These are phyloP conservation scores for Microtus oregoni DNA, from an alignment of 2,113 vertebrate species.

Conservation along the genomic window DNA sequence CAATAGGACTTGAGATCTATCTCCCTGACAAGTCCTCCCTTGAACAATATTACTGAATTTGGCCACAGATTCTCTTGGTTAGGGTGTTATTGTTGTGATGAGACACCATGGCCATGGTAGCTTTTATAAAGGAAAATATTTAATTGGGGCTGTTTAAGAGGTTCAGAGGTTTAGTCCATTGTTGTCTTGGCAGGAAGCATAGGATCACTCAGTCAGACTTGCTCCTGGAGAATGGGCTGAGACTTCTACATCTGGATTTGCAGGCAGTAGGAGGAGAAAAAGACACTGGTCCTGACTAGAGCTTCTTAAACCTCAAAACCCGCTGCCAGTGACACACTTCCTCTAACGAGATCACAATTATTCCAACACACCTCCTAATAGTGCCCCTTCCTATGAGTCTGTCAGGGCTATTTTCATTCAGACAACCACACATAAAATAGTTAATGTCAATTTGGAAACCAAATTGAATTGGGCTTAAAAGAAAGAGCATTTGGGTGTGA, in stretches of 20 bases:
- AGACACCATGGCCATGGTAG: background rate
- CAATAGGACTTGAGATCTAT: constrained; percentile 32
- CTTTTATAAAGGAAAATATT: background rate
- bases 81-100: background rate
- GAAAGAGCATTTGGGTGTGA: constrained; percentile 49
- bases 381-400: background rate
- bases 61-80: background rate
- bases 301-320: background rate
- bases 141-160: background rate
- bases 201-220: background rate
- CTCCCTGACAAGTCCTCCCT: background rate
- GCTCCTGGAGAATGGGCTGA: background rate
- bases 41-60: constrained; percentile 18
- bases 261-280: background rate
- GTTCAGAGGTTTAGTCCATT: background rate
- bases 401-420: background rate
- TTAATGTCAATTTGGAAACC: constrained; percentile 57
- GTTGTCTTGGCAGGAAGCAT: background rate
- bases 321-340: background rate
- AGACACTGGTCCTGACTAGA: background rate
- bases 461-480: constrained; percentile 34
- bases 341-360: background rate
- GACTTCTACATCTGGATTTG: background rate
- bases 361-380: background rate
- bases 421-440: background rate